Evolutionary conservation across 2,797 vertebrate genomes (phyloP).

Genomic region (Lepus townsendii): DNA sequence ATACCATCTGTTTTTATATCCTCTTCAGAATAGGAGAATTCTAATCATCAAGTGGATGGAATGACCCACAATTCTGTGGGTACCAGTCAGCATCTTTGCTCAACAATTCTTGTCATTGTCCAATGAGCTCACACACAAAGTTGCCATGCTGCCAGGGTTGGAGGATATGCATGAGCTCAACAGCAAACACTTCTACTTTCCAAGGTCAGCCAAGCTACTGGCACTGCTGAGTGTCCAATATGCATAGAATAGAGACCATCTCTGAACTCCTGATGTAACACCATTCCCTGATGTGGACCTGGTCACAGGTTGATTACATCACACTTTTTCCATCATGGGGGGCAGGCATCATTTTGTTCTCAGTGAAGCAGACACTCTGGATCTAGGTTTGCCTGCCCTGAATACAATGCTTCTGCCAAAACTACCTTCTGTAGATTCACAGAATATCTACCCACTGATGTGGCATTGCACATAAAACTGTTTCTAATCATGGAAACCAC

Average conservation of each 20-base stretch:
- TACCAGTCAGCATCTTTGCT: neutral
- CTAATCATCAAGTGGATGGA: neutral
- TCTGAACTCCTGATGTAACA: neutral
- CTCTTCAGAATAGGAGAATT: neutral
- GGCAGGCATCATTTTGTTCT: neutral
- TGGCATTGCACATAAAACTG: neutral
- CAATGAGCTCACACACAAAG: neutral
- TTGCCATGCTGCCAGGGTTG: neutral
- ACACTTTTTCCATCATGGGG: neutral
- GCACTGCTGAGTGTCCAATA: too few species aligned
- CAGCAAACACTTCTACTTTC: neutral
- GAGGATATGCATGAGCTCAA: neutral
- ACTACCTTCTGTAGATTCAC: neutral
- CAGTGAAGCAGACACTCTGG: neutral
- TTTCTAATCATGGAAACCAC: neutral
- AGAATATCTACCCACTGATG: neutral
- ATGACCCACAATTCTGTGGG: neutral
- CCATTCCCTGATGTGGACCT: neutral
- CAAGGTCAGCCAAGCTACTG: neutral
- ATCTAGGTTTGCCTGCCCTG: neutral
- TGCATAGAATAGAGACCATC: neutral
- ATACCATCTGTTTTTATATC: neutral
- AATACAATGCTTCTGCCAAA: neutral
- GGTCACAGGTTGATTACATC: neutral
- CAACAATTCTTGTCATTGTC: neutral